Evolutionary conservation across 2,888 invertebrate genomes (phyloP), one percentile per base, ranked within the genome.

Genomic region (Tinea semifulvella): DNA sequence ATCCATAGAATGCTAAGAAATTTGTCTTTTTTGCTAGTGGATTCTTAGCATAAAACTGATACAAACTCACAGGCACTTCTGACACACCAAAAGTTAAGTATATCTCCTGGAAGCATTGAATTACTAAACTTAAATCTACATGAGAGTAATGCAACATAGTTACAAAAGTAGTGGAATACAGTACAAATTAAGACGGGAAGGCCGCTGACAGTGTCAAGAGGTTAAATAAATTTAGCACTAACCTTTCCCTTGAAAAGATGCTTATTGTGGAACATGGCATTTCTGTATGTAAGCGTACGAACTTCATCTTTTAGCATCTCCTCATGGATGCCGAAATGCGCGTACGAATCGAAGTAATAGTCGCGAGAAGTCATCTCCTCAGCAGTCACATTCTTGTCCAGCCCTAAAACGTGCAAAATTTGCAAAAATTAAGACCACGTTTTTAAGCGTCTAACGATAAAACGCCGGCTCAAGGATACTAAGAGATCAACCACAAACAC

Each of bases 241-340:
- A 46, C 85, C 84, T 91, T 92, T 49, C 89, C 91, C 58, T 93
- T 92, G 74, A 99, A 98, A 49, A 99, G 85, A 77, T 99, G 99
- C 79, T 94, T 96, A 77, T 99, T 99, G 83, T 99, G 97, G 66
- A 96, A 96, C 94, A 99, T 98, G 8, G 99, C 96, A 68, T 98
- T 98, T 45, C 98, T 89, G 73, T 99, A 99, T 1, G 98, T 98
- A 49, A 96, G 85, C 11, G 99, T 99, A 45, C 99, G 87, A 19
- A 99, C 97, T 85, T 99, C 98, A 72, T 99, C 99, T 76, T 99
- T 99, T 50, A 99, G 81, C 99, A 99, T 99, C 80, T 99, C 99
- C 83, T 99, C 99, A 67, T 99, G 99, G 58, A 99, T 99, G 38
- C 98, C 99, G 73, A 99, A 99, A 81, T 99, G 99, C 42, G 99